Conservation (phyloP, 2,888 invertebrate genomes). For the Campaea margaritaria region DNA sequence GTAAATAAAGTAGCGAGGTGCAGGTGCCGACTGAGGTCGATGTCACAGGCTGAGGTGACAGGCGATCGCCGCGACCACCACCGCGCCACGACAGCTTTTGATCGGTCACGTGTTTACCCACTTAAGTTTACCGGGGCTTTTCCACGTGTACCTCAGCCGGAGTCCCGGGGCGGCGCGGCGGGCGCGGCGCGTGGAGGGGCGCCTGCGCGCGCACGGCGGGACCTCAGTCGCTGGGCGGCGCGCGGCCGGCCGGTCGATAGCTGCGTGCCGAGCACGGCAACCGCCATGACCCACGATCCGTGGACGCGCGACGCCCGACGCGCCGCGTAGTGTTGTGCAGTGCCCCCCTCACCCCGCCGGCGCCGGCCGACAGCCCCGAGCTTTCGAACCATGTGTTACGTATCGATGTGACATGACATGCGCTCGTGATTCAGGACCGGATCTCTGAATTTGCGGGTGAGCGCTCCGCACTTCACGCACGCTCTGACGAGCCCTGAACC, state of each 20-base stretch:
- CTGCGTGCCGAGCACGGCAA: constrained; percentile 57
- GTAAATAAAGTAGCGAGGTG: neutral
- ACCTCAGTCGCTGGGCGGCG: constrained; percentile 78
- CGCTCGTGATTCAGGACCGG: constrained; percentile 21
- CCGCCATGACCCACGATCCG: constrained; percentile 73
- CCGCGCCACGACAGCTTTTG: constrained; percentile 14
- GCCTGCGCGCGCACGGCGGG: constrained; percentile 76
- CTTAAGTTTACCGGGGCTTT: constrained; percentile 36
- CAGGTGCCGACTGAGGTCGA: neutral
- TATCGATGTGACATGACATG: constrained; percentile 24
- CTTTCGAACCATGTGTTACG: constrained; percentile 47
- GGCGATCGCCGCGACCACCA: neutral
- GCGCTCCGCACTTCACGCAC: constrained; percentile 14
- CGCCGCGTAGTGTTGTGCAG: constrained; percentile 67
- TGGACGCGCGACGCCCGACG: constrained; percentile 70
- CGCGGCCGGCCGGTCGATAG: constrained; percentile 82
- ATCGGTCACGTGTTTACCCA: constrained; percentile 34
- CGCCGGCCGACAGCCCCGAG: constrained; percentile 54
- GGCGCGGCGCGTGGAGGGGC: constrained; percentile 52
- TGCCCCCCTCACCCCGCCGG: constrained; percentile 49
- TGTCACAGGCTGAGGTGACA: no score
- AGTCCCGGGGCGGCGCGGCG: constrained; percentile 32
- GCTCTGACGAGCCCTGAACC: constrained; percentile 5
- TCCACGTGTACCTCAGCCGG: constrained; percentile 30
- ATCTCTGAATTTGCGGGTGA: constrained; percentile 32